These are phyloP conservation scores for Heteronetta atricapilla DNA, from an alignment of 2,113 vertebrate species.

Conservation along the genomic window DNA sequence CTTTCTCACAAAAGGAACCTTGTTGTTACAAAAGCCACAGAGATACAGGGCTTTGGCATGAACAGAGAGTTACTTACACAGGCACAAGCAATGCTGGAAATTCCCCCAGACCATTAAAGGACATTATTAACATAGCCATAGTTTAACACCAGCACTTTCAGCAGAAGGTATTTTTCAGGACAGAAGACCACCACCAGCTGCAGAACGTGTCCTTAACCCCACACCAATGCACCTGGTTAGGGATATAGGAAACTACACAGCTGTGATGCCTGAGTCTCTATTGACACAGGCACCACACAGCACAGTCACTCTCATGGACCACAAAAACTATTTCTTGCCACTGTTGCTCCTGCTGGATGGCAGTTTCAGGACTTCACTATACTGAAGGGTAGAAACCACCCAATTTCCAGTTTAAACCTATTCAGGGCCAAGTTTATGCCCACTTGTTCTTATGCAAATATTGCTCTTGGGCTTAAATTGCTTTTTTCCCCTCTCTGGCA, in stretches of 20 bases:
- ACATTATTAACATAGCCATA: background rate
- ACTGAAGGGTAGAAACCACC: background rate
- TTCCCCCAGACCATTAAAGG: background rate
- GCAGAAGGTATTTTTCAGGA: background rate
- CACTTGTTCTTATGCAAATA: slow-evolving; percentile 65
- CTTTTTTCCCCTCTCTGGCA: slow-evolving; percentile 52
- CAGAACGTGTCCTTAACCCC: background rate
- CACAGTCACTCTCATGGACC: background rate
- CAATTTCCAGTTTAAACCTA: slow-evolving; percentile 38
- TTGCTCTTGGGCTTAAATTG: slow-evolving; percentile 62
- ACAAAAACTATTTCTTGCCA: background rate
- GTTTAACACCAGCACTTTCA: background rate
- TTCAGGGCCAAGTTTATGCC: slow-evolving; percentile 54
- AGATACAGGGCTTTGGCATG: background rate
- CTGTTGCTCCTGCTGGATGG: background rate
- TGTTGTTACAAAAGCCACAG: background rate
- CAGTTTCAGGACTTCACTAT: background rate
- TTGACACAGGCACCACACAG: accelerated
- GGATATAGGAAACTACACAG: background rate
- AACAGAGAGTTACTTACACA: background rate
- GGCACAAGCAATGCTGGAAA: background rate
- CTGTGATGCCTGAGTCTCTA: background rate
- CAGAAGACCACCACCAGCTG: background rate
- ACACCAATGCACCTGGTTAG: accelerated
- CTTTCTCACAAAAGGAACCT: background rate